Percentiles rank a stretch among this genome's conserved stretches.
Conservation (phyloP, 2,888 invertebrate genomes). For the Stegana nigrithorax region DNA sequence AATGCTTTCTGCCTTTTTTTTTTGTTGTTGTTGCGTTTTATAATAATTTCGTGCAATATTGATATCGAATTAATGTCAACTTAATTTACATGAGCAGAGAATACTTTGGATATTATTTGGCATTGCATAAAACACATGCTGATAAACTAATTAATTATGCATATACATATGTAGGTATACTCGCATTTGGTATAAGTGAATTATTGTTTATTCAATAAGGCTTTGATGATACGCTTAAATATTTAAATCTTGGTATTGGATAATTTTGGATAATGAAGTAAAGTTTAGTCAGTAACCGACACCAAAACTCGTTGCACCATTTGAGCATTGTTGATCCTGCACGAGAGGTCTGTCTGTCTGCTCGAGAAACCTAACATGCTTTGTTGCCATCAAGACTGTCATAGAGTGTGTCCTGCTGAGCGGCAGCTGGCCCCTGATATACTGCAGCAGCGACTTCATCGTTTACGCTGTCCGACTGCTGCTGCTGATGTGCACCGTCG, state of each 20-base stretch:
- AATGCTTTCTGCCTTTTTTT: background rate
- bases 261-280: background rate
- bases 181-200: too few relatives aligned
- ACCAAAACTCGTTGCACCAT: conserved; percentile 35
- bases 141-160: background rate
- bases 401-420: conserved; percentile 37
- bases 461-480: too few relatives aligned
- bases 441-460: too few relatives aligned
- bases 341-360: background rate
- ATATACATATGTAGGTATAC: too few relatives aligned
- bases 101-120: background rate
- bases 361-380: background rate
- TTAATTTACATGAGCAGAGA: background rate
- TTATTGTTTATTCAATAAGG: too few relatives aligned
- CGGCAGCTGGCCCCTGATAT: conserved; percentile 37
- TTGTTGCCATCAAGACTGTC: conserved; percentile 64
- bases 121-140: too few relatives aligned
- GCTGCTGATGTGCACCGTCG: conserved; percentile 22
- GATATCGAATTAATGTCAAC: background rate
- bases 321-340: conserved; percentile 31
- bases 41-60: background rate
- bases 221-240: too few relatives aligned
- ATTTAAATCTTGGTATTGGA: too few relatives aligned
- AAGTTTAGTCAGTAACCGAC: background rate
- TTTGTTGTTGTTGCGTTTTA: background rate